Evolutionary conservation across 2,113 vertebrate genomes (phyloP), one percentile per base, ranked within the genome.

Genomic region (Calcarius ornatus): DNA sequence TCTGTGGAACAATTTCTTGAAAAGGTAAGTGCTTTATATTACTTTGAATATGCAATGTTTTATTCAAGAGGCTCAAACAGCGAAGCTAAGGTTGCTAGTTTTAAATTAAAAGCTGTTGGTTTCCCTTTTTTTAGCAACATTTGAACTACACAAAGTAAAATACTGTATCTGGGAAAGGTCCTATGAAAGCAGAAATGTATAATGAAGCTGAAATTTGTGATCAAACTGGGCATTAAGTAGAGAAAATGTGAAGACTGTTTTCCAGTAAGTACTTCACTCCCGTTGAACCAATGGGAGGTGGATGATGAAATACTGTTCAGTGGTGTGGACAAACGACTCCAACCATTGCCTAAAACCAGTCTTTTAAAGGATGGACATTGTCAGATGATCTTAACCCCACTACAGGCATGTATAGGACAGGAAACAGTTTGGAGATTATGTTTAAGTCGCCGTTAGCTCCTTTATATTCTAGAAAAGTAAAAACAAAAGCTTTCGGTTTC

Each of bases 1-100:
- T 77, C 86, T 81, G 79, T 61, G 81, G 84, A 94, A 51, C 54
- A 10, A 59, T 88, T 70, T 42, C 56, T 42, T 69, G 45, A 71
- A 56, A 59, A 96, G 97, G 97, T 97, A 95, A 98, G 97, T 80
- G 51, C 53, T 90, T 90, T 90, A 50, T 75, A 51, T 94, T 91
- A 75, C 60, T 93, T 93, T 77, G 45, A 93, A 70, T 83, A 59
- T 77, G 12, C 47, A 86, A 76, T 73, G 69, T 71, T 90, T 88
- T 89, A 53, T 42, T 60, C 59, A 31, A 63, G 73, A 86, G 30
- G n/a, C 50, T 88, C 64, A 48, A 83, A 63, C 5, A 35, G 59
- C 25, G 22, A 70, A 65, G 51, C 60, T 54, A 11, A 15, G 6
- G 22, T n/a, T 73, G 16, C 28, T 57, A 57, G 54, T 6, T 57